Evolutionary conservation across 1,140 invertebrate genomes (phyloP).

Genomic region (Cotesia typhae): DNA sequence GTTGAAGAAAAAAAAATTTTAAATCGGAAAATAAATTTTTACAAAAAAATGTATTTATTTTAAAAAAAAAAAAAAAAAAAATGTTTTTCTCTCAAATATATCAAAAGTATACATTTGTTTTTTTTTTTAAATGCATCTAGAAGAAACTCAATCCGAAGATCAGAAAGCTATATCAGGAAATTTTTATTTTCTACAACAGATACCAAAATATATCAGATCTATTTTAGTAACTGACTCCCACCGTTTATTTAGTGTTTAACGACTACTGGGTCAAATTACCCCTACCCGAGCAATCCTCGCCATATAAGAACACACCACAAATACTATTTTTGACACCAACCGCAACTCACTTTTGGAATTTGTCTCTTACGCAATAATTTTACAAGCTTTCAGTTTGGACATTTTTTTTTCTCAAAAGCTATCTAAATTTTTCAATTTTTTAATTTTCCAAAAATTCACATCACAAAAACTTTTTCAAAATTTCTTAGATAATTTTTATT

Average conservation of each 20-base stretch:
- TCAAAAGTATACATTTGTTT: no score
- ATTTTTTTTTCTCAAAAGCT: constrained; percentile 16
- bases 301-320: constrained; percentile 61
- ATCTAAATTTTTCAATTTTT: not conserved
- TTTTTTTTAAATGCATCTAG: no score
- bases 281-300: constrained; percentile 47
- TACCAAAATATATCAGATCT: constrained; percentile 46
- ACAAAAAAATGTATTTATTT: no score
- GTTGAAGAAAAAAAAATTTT: no score
- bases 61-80: no score
- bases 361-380: constrained; percentile 17
- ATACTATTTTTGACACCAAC: constrained; percentile 61
- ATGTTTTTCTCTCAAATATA: not conserved
- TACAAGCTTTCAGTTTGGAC: constrained; percentile 24
- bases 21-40: no score
- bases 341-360: constrained; percentile 15
- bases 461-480: no score
- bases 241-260: constrained; percentile 13
- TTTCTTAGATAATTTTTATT: no score
- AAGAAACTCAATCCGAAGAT: no score
- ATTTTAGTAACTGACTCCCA: constrained; percentile 51
- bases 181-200: no score
- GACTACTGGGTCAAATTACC: constrained; percentile 59
- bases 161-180: no score
- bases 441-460: not conserved